Evolutionary conservation across 1,140 invertebrate genomes (phyloP).

Genomic region (Bombyx mandarina): DNA sequence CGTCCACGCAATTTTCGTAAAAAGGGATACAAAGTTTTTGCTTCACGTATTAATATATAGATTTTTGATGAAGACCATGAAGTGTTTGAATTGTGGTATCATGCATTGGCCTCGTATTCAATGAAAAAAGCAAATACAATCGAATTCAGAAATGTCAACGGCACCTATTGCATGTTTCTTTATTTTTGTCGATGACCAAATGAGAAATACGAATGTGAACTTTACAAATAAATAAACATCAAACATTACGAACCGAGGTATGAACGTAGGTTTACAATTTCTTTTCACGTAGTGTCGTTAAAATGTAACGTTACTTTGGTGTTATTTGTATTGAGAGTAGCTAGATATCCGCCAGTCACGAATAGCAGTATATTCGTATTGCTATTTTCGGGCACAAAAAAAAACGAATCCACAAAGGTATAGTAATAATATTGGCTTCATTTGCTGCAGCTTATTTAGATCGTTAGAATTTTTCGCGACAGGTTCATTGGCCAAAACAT

Average conservation of each 20-base stretch:
- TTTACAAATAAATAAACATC: background rate
- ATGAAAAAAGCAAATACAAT: conserved; percentile 12
- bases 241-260: conserved; percentile 4
- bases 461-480: background rate
- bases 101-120: conserved; percentile 10
- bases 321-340: conserved; percentile 10
- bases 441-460: conserved; percentile 1
- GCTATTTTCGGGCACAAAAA: conserved; percentile 1
- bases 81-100: too few species aligned
- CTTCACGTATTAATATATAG: too few species aligned
- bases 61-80: too few species aligned
- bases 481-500: conserved; percentile 2
- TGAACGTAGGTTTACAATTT: conserved; percentile 17
- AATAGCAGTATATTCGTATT: conserved; percentile 15
- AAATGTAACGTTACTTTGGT: conserved; percentile 20
- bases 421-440: background rate
- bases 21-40: too few species aligned
- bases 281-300: conserved; percentile 18
- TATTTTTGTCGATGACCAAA: conserved; percentile 15
- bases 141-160: conserved; percentile 14
- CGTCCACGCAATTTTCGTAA: too few species aligned
- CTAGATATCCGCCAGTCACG: conserved; percentile 12
- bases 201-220: conserved; percentile 6
- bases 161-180: conserved; percentile 4
- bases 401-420: background rate